phyloP scores from a whole-genome alignment of 1,140 invertebrate species.

The Cotesia vestalis region DNA sequence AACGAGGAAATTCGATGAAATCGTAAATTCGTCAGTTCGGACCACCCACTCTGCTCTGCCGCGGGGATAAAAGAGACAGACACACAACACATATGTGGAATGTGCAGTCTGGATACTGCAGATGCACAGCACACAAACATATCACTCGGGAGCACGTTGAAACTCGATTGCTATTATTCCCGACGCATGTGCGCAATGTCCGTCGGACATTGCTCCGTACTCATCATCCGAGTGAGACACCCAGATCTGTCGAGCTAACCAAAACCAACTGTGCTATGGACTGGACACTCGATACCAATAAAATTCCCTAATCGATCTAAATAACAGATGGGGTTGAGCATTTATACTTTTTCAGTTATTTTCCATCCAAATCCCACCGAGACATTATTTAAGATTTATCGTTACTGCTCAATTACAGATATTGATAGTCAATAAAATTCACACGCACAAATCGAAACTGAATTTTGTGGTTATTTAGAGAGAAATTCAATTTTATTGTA shows the following conservation, averaged over 20 bases:
- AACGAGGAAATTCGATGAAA: slow-evolving; percentile 54
- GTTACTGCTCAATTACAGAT: slow-evolving; percentile 30
- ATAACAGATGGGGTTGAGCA: slow-evolving; percentile 35
- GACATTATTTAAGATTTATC: slow-evolving; percentile 31
- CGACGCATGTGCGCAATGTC: slow-evolving; percentile 23
- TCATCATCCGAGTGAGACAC: slow-evolving; percentile 38
- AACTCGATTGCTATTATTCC: slow-evolving; percentile 3
- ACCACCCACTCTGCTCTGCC: not conserved
- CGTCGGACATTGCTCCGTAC: slow-evolving; percentile 13
- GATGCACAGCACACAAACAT: not conserved
- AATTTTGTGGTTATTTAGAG: too few species aligned
- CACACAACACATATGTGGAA: not conserved
- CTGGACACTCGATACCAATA: slow-evolving; percentile 29
- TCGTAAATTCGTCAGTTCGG: slow-evolving; percentile 50
- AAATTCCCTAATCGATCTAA: slow-evolving; percentile 45
- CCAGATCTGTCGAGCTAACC: slow-evolving; percentile 1
- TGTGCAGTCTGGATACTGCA: not conserved
- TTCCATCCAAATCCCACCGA: slow-evolving; percentile 18
- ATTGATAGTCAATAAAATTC: slow-evolving; percentile 7
- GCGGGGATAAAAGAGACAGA: not conserved
- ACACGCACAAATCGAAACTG: too few species aligned
- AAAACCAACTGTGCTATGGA: not conserved
- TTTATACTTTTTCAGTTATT: slow-evolving; percentile 28
- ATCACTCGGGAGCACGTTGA: slow-evolving; percentile 5
- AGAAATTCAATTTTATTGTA: too few species aligned